Evolutionary conservation across 1,140 invertebrate species (phyloP).

Genomic region (Drosophila funebris): DNA sequence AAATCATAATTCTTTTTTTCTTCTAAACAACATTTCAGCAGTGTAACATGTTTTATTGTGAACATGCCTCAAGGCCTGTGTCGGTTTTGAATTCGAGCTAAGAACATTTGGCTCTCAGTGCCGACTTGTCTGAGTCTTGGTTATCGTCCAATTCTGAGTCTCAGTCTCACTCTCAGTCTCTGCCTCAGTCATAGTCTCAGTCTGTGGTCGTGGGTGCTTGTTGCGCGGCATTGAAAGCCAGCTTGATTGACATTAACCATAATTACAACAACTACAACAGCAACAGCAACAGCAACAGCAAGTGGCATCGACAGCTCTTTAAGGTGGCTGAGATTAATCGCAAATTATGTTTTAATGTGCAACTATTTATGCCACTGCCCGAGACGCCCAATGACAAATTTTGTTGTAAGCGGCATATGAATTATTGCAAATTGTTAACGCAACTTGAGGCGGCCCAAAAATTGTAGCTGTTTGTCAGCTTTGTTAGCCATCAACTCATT

Average conservation of each 20-base stretch:
- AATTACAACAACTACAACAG: slow-evolving; percentile 1
- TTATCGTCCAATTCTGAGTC: slow-evolving; percentile 27
- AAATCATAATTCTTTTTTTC: slow-evolving; percentile 35
- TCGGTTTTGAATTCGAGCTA: slow-evolving; percentile 33
- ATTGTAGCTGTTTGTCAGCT: slow-evolving; percentile 15
- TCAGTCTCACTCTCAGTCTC: slow-evolving; percentile 16
- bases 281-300: background rate
- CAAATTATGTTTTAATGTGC: slow-evolving; percentile 50
- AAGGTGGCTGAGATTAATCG: background rate
- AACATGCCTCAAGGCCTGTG: slow-evolving; percentile 17
- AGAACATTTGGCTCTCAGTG: slow-evolving; percentile 44
- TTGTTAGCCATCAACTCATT: slow-evolving; percentile 21
- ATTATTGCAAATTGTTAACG: slow-evolving; percentile 56
- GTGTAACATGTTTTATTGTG: background rate
- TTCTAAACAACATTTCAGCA: background rate
- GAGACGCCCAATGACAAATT: slow-evolving; percentile 23
- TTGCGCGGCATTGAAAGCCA: slow-evolving; percentile 27
- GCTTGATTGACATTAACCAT: slow-evolving; percentile 21
- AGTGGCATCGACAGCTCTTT: background rate
- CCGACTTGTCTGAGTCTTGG: slow-evolving; percentile 8
- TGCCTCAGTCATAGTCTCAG: background rate
- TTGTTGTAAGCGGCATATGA: slow-evolving; percentile 36
- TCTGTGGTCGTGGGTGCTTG: slow-evolving; percentile 30
- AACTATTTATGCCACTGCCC: slow-evolving; percentile 34
- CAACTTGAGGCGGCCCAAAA: slow-evolving; percentile 19